A percentile compares a stretch with the other conserved stretches of the same genome.
Conservation (phyloP, 2,797 vertebrate genomes). For the Dallia pectoralis region DNA sequence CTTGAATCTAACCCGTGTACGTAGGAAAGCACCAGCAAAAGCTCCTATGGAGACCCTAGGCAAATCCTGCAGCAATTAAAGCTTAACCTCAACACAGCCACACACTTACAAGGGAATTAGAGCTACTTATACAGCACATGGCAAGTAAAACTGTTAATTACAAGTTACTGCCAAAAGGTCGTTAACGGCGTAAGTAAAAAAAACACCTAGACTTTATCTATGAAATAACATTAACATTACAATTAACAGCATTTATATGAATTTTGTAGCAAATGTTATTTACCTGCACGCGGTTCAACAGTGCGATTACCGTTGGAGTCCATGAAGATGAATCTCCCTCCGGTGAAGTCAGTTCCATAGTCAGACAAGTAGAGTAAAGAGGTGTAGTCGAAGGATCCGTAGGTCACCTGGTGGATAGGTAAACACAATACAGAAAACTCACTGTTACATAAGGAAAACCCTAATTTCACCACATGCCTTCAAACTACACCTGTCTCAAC, state of each 20-base stretch:
- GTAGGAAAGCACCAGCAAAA: not conserved
- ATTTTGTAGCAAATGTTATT: no score
- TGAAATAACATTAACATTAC: no score
- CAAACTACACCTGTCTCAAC: no score
- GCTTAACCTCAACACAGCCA: slow-evolving; percentile 25
- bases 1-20: not conserved
- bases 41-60: not conserved
- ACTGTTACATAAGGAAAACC: not conserved
- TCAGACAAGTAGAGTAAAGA: slow-evolving; percentile 93
- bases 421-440: not conserved
- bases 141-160: not conserved
- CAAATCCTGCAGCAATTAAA: not conserved
- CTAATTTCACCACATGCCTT: no score
- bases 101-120: slow-evolving; percentile 52
- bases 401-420: slow-evolving; percentile 79
- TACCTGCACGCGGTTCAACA: slow-evolving; percentile 84
- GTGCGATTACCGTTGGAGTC: slow-evolving; percentile 85
- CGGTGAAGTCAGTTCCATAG: slow-evolving; percentile 86
- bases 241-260: not conserved
- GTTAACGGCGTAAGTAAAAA: not conserved
- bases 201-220: no score
- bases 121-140: slow-evolving; percentile 10
- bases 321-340: slow-evolving; percentile 92
- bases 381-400: slow-evolving; percentile 96
- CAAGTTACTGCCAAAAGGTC: not conserved